Evolutionary conservation across 2,888 invertebrate genomes (phyloP).

Genomic region (Ditula angustiorana): DNA sequence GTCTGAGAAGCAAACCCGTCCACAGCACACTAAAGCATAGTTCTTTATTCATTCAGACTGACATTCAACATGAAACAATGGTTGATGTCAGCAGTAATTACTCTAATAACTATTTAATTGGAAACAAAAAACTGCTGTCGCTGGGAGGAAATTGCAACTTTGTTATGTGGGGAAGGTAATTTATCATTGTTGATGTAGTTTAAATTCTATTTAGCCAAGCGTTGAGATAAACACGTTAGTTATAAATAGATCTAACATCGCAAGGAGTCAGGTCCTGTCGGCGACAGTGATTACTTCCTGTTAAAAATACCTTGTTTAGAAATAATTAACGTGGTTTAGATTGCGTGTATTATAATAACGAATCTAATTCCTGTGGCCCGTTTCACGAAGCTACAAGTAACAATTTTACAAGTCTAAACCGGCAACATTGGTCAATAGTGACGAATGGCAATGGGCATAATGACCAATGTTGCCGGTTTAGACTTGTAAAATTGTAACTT

Average conservation of each 20-base stretch:
- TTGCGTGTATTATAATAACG: too few relatives aligned
- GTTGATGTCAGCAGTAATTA: slow-evolving; percentile 8
- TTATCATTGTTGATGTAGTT: not conserved
- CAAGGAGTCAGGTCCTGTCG: too few relatives aligned
- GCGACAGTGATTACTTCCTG: too few relatives aligned
- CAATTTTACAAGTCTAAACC: too few relatives aligned
- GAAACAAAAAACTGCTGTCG: not conserved
- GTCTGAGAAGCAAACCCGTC: slow-evolving; percentile 7
- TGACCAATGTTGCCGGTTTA: too few relatives aligned
- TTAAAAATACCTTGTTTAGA: too few relatives aligned
- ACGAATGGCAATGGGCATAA: too few relatives aligned
- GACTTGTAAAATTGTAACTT: too few relatives aligned
- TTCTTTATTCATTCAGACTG: not conserved
- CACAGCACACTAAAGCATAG: not conserved
- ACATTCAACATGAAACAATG: slow-evolving; percentile 13
- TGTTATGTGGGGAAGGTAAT: not conserved
- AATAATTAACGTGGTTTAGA: too few relatives aligned
- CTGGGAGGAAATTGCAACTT: not conserved
- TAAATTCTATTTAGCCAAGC: not conserved
- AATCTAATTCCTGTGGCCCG: too few relatives aligned
- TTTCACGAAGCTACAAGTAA: too few relatives aligned
- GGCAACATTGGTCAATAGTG: too few relatives aligned
- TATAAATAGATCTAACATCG: not conserved
- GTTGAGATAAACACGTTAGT: not conserved
- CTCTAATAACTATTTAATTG: slow-evolving; percentile 7